Percentiles rank a stretch among this genome's conserved stretches.
Evolutionary conservation across 2,113 vertebrate genomes (phyloP).

Genomic region (Scophthalmus maximus): DNA sequence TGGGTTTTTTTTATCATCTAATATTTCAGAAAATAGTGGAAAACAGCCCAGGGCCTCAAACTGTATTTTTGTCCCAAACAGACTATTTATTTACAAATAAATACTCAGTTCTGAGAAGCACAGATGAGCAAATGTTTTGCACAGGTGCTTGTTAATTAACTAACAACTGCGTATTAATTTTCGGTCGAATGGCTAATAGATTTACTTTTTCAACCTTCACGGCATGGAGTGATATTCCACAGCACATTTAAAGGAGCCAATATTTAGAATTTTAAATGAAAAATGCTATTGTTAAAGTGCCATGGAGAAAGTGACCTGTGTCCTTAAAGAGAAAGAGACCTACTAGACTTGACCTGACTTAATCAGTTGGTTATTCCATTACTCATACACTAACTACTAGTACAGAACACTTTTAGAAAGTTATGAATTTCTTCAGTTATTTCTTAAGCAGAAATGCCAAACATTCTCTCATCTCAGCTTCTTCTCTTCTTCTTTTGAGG

Average conservation of each 20-base stretch:
- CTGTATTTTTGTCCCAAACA: neutral
- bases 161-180: neutral
- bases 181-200: neutral
- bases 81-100: neutral
- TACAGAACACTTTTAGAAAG: too few species aligned
- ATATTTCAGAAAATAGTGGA: neutral
- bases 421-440: too few species aligned
- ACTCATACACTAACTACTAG: too few species aligned
- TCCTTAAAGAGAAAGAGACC: too few species aligned
- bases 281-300: too few species aligned
- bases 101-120: neutral
- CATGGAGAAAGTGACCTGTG: too few species aligned
- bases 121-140: neutral
- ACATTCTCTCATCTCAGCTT: neutral
- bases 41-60: neutral
- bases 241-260: too few species aligned
- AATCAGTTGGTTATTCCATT: too few species aligned
- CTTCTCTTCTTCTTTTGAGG: neutral
- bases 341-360: too few species aligned
- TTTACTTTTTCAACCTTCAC: neutral
- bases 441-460: neutral
- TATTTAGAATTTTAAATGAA: too few species aligned
- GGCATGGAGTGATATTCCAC: too few species aligned
- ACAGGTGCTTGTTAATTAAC: conserved; percentile 1
- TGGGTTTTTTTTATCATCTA: too few species aligned